These are phyloP conservation scores for Vipera latastei DNA, from an alignment of 2,797 vertebrate genomes.

Conservation along the genomic window DNA sequence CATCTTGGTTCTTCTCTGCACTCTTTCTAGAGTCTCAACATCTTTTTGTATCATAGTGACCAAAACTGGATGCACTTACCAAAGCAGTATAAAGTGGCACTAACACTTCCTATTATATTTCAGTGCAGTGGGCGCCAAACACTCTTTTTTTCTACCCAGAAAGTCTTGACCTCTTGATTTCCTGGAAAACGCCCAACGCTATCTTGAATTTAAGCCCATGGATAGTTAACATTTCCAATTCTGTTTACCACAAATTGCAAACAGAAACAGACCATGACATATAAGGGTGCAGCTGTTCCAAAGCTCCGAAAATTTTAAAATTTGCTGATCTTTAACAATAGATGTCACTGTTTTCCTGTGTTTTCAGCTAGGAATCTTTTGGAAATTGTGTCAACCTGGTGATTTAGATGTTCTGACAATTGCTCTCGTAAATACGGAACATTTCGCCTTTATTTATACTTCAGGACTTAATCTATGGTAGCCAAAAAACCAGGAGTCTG, in stretches of 20 bases:
- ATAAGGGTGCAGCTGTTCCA: background rate
- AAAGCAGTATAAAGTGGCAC: background rate
- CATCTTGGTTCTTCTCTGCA: background rate
- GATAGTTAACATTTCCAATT: background rate
- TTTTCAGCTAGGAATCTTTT: background rate
- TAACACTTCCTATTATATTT: background rate
- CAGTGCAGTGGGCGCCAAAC: background rate
- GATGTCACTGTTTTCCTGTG: slow-evolving; percentile 66
- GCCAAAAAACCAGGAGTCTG: background rate
- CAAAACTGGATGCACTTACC: background rate
- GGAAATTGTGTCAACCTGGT: background rate
- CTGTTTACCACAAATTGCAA: background rate
- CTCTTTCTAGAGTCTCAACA: background rate
- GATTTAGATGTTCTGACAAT: background rate
- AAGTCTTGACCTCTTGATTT: background rate
- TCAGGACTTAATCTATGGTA: background rate
- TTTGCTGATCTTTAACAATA: slow-evolving; percentile 37
- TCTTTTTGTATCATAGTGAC: background rate
- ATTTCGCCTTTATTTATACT: background rate
- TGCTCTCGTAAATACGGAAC: background rate
- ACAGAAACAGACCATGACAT: background rate
- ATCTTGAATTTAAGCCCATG: background rate
- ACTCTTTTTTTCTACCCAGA: background rate
- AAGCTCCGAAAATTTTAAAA: background rate
- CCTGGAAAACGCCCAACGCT: too few species aligned